Percentiles rank a stretch among this genome's conserved stretches.
Conservation (phyloP, 1,140 invertebrate species). For the Formica selysi region DNA sequence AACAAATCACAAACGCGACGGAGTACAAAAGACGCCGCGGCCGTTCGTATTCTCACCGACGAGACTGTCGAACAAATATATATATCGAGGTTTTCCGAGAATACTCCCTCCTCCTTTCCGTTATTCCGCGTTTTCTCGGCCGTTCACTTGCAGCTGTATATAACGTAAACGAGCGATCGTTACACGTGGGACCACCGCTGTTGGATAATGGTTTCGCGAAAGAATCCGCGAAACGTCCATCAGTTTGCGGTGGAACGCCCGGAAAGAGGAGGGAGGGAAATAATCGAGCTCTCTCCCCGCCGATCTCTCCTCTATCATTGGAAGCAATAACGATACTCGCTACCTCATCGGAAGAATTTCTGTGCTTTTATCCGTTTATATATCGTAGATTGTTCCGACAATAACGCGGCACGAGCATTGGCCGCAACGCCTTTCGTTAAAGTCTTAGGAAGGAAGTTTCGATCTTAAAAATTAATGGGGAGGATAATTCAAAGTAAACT, state of each 20-base stretch:
- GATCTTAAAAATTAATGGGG: conserved; percentile 44
- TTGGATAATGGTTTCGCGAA: conserved; percentile 40
- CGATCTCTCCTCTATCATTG: conserved; percentile 11
- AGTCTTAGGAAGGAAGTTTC: not conserved
- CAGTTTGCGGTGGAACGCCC: conserved; percentile 13
- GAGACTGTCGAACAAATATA: conserved; percentile 40
- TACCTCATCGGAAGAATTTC: conserved; percentile 57
- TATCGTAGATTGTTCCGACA: conserved; percentile 45
- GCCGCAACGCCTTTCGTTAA: not conserved
- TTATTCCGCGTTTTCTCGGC: conserved; percentile 18
- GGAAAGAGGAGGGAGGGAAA: not conserved
- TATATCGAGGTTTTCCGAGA: conserved; percentile 26
- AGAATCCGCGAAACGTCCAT: conserved; percentile 55
- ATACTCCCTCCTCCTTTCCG: not conserved
- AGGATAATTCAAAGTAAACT: conserved; percentile 49
- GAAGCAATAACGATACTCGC: conserved; percentile 51
- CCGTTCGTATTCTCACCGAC: not conserved
- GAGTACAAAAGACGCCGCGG: conserved; percentile 8
- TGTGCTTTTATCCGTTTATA: conserved; percentile 35
- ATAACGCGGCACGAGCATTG: conserved; percentile 14
- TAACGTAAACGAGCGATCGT: conserved; percentile 56
- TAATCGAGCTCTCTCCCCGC: not conserved
- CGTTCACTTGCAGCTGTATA: conserved; percentile 48
- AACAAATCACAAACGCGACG: conserved; percentile 38
- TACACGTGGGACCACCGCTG: conserved; percentile 10